These are phyloP conservation scores for Oppia nitens DNA, from an alignment of 1,140 invertebrate genomes.

Conservation along the genomic window DNA sequence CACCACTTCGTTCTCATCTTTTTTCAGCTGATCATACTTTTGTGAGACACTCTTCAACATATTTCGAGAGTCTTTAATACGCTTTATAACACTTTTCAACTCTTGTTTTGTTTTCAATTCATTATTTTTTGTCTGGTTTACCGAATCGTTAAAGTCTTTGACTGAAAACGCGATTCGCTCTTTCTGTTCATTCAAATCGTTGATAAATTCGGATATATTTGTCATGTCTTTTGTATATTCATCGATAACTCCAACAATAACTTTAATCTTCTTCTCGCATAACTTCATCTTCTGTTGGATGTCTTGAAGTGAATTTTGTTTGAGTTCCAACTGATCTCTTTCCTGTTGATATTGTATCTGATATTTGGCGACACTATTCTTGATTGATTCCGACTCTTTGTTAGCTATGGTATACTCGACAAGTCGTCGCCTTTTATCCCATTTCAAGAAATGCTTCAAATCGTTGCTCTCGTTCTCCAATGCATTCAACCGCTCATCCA, in stretches of 20 bases:
- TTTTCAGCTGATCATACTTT: conserved; percentile 82
- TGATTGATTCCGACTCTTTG: conserved; percentile 81
- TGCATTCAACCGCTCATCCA: conserved; percentile 86
- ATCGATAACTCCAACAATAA: conserved; percentile 52
- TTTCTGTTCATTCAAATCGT: conserved; percentile 80
- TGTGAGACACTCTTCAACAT: conserved; percentile 70
- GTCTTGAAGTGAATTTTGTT: conserved; percentile 61
- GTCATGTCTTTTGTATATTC: conserved; percentile 79
- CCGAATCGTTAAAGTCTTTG: conserved; percentile 85
- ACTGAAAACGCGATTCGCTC: conserved; percentile 87
- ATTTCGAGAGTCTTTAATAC: conserved; percentile 70
- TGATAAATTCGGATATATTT: conserved; percentile 73
- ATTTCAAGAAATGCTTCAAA: conserved; percentile 96
- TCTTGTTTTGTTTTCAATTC: conserved; percentile 78
- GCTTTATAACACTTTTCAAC: conserved; percentile 66
- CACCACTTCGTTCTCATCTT: conserved; percentile 59
- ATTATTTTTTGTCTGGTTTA: conserved; percentile 74
- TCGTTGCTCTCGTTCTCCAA: conserved; percentile 98
- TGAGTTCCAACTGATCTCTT: conserved; percentile 69
- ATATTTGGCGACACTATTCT: conserved; percentile 79
- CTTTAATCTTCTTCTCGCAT: conserved; percentile 34
- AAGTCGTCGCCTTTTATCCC: conserved; percentile 84
- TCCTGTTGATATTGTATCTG: conserved; percentile 70
- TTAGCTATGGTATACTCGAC: conserved; percentile 97
- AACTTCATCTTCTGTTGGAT: conserved; percentile 75